Conservation (phyloP, 1,140 invertebrate species). For the Drosophila mauritiana region DNA sequence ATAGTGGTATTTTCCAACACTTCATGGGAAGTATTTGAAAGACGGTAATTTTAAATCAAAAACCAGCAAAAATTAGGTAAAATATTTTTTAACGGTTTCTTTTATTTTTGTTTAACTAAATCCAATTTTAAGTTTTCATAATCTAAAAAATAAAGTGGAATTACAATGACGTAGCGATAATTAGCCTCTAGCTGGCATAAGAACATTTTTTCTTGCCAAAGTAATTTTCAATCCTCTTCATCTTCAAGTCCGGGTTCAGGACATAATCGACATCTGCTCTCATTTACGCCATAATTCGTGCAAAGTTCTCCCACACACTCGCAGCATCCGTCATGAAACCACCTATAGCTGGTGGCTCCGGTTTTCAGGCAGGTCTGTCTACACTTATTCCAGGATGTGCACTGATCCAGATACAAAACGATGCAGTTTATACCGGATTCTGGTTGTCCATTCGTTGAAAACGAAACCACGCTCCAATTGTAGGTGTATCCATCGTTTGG, state of each 20-base stretch:
- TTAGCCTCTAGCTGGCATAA: not conserved
- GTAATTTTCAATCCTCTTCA: conserved; percentile 25
- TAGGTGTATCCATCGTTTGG: conserved; percentile 86
- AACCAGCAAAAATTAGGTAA: not conserved
- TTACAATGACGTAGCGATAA: not conserved
- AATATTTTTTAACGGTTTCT: not conserved
- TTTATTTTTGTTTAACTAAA: too few species aligned
- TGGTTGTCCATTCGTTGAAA: conserved; percentile 86
- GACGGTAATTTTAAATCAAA: not conserved
- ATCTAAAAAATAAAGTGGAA: too few species aligned
- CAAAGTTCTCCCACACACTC: conserved; percentile 93
- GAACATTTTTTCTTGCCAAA: not conserved
- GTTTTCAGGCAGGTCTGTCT: conserved; percentile 64
- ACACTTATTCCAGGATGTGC: conserved; percentile 94
- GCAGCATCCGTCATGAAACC: conserved; percentile 98
- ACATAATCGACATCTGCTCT: conserved; percentile 62
- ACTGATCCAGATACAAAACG: conserved; percentile 95
- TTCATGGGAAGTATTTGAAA: not conserved
- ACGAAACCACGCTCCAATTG: conserved; percentile 91
- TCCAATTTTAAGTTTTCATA: too few species aligned
- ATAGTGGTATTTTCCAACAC: not conserved
- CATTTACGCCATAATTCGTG: conserved; percentile 87
- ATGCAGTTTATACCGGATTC: conserved; percentile 91
- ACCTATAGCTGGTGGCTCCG: conserved; percentile 86
- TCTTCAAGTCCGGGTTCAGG: conserved; percentile 50